A percentile compares a stretch with the other conserved stretches of the same genome.
These are phyloP conservation scores for Fringilla coelebs DNA, from an alignment of 2,797 vertebrate species.

Conservation along the genomic window DNA sequence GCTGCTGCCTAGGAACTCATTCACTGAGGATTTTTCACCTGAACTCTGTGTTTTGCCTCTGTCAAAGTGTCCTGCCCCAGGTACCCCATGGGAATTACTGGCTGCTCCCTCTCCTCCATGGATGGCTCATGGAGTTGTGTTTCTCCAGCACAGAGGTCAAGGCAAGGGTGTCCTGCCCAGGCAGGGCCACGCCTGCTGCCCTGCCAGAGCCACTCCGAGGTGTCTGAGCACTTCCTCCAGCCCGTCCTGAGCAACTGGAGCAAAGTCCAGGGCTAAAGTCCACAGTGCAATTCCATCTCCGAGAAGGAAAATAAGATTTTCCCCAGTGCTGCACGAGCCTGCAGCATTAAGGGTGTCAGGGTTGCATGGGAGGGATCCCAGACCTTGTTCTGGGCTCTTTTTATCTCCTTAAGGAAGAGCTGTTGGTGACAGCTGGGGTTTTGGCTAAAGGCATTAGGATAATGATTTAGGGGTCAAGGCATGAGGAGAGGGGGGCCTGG, in stretches of 20 bases:
- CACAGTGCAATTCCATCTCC: neutral
- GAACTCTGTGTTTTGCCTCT: neutral
- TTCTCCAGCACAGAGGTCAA: neutral
- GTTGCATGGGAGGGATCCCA: neutral
- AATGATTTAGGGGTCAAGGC: neutral
- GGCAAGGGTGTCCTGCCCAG: neutral
- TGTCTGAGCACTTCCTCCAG: neutral
- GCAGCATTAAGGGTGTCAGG: neutral
- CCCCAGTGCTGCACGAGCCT: neutral
- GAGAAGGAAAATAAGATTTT: neutral
- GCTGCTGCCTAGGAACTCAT: neutral
- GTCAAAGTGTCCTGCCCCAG: neutral
- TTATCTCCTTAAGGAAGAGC: conserved; percentile 34
- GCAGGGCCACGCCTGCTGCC: neutral
- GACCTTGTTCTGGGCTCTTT: neutral
- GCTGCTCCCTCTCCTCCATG: neutral
- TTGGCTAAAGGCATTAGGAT: conserved; percentile 31
- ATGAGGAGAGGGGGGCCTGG: neutral
- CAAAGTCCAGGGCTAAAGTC: neutral
- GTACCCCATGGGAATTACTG: neutral
- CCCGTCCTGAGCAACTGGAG: neutral
- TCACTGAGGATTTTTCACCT: neutral
- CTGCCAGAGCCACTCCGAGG: neutral
- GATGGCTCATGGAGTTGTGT: neutral
- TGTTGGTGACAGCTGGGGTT: conserved; percentile 39